Base-by-base conservation (phyloP, 2,888 invertebrate genomes). In the Tetragonisca angustula region DNA sequence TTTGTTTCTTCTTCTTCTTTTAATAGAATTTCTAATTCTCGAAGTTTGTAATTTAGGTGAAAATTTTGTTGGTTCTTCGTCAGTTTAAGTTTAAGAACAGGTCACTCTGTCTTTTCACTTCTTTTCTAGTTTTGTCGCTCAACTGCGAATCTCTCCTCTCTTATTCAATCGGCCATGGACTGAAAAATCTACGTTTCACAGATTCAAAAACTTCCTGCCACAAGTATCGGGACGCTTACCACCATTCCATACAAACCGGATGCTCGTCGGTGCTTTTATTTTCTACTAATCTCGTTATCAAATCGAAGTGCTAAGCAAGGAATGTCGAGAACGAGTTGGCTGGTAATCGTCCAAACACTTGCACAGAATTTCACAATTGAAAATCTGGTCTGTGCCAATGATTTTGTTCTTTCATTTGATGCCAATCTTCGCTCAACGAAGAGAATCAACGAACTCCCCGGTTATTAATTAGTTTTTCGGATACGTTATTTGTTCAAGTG, bases 341-440 rank as follows among this genome's bases (percentile, higher is more conserved):
- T 24, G 4, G n/a, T 59, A 59, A n/a, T 2, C 5, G 56, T 5
- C n/a, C 56, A 24, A n/a, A 15, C 24, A 24, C n/a, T 59, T 59
- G 15, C 15, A 59, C 56, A 59, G 56, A 59, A 59, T 59, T 59
- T 59, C 24, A 59, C 24, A n/a, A n/a, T 43, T 43, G n/a, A 59
- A 59, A 59, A 59, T 59, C n/a, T 59, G 15, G n/a, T 59, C 56
- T 59, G 56, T 59, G n/a, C 56, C 56, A 59, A 59, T 59, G 24
- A 5, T 24, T 59, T 15, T 59, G n/a, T 15, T 13, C 56, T 59
- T 59, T 15, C n/a, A 24, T 24, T 11, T 21, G 49, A 52, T 9
- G 21, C 27, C 6, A 59, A 59, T 70, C 36, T 43, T 59, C 32
- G 21, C 59, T 71, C 59, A 19, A 52, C 32, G 52, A 71, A 71